Conservation (phyloP, 2,797 vertebrate genomes). For the Molossus alvarezi region DNA sequence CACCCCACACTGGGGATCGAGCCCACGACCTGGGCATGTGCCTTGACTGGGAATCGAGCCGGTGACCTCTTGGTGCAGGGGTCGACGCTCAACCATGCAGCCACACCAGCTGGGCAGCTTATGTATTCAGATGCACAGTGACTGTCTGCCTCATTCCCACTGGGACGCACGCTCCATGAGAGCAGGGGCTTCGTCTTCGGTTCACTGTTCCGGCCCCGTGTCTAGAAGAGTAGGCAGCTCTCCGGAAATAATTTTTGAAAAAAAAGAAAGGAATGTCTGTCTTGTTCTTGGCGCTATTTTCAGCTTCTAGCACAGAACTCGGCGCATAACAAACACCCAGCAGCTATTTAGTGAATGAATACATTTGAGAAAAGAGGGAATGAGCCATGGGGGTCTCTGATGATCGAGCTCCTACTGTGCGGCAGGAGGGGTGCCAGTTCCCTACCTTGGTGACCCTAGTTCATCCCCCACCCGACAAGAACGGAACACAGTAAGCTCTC, state of each 20-base stretch:
- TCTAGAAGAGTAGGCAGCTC: background rate
- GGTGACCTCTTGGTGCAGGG: too few species aligned
- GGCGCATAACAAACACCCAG: background rate
- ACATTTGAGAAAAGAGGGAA: background rate
- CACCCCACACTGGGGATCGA: too few species aligned
- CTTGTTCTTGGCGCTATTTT: conserved; percentile 13
- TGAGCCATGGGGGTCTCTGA: background rate
- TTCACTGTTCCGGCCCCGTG: background rate
- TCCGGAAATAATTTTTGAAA: background rate
- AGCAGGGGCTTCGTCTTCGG: background rate
- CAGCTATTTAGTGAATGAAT: background rate
- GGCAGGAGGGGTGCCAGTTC: background rate
- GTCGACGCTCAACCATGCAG: too few species aligned
- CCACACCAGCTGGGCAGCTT: too few species aligned
- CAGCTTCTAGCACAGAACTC: background rate
- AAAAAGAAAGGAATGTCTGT: background rate
- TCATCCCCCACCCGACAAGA: background rate
- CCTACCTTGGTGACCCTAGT: background rate
- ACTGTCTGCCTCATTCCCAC: background rate
- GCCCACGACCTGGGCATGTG: too few species aligned
- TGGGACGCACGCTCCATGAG: background rate
- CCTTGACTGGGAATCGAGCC: too few species aligned
- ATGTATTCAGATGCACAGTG: too few species aligned
- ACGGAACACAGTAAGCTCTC: background rate
- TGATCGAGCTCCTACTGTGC: rapidly evolving